Percentiles rank a stretch among this genome's conserved stretches.
These are phyloP conservation scores for Parnassius glacialis DNA, from an alignment of 2,888 invertebrate genomes.

Conservation along the genomic window DNA sequence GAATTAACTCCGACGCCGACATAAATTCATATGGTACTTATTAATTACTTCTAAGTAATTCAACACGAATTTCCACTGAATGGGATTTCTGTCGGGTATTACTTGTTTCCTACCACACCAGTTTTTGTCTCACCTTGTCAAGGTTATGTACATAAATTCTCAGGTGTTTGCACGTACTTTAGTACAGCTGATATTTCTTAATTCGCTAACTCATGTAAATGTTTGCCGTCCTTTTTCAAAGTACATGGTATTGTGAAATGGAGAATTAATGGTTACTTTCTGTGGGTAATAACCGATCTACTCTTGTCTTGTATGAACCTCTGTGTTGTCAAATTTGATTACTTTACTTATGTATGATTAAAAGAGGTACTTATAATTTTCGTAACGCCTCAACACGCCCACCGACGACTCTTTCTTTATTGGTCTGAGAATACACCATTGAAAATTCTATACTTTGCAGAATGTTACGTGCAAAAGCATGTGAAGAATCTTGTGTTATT, in stretches of 20 bases:
- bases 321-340: too few species aligned
- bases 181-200: conserved; percentile 23
- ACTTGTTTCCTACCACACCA: conserved; percentile 33
- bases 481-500: too few species aligned
- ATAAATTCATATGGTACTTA: neutral
- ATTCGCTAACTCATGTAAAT: conserved; percentile 21
- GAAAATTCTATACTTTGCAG: too few species aligned
- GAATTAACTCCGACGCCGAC: neutral
- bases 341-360: too few species aligned
- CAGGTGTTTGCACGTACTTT: conserved; percentile 31
- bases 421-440: too few species aligned
- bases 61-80: neutral
- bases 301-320: too few species aligned
- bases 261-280: neutral
- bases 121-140: conserved; percentile 42
- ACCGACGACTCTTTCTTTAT: too few species aligned
- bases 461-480: too few species aligned
- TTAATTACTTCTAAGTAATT: conserved; percentile 5
- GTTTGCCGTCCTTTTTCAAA: neutral
- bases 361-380: too few species aligned
- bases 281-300: too few species aligned
- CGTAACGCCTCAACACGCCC: too few species aligned
- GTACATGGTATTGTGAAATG: too few species aligned
- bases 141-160: conserved; percentile 39
- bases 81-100: conserved; percentile 10